These are phyloP conservation scores for Aphaenogaster floridana DNA, from an alignment of 1,140 invertebrate genomes.

Conservation along the genomic window DNA sequence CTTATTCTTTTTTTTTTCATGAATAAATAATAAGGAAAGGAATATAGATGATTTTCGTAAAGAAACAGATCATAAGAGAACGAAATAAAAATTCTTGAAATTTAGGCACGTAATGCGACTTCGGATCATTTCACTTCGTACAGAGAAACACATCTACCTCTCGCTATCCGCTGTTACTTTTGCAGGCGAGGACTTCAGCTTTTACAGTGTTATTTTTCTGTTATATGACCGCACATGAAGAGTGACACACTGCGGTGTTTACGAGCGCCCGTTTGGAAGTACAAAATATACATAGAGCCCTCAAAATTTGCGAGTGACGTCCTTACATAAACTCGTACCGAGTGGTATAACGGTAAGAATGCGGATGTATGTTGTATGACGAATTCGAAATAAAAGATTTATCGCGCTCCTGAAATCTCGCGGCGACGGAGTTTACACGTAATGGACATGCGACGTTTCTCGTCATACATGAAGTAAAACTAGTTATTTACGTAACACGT, in stretches of 20 bases:
- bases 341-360: neutral
- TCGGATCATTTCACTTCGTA: neutral
- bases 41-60: neutral
- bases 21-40: neutral
- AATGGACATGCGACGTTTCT: conserved; percentile 26
- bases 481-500: neutral
- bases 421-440: conserved; percentile 10
- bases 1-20: neutral
- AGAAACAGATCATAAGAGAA: neutral
- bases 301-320: conserved; percentile 51
- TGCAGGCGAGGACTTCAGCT: conserved; percentile 39
- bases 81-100: neutral
- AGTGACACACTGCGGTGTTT: conserved; percentile 71
- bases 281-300: conserved; percentile 63
- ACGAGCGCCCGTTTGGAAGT: conserved; percentile 57
- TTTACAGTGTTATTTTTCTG: conserved; percentile 73
- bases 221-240: conserved; percentile 64
- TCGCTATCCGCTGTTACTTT: neutral
- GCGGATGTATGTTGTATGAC: neutral
- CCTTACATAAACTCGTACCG: conserved; percentile 1
- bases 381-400: conserved; percentile 51
- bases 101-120: neutral
- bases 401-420: conserved; percentile 29
- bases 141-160: neutral
- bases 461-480: neutral